Evolutionary conservation across 2,888 invertebrate species (phyloP), one percentile per base, ranked within the genome.

Genomic region (Homarus gammarus): DNA sequence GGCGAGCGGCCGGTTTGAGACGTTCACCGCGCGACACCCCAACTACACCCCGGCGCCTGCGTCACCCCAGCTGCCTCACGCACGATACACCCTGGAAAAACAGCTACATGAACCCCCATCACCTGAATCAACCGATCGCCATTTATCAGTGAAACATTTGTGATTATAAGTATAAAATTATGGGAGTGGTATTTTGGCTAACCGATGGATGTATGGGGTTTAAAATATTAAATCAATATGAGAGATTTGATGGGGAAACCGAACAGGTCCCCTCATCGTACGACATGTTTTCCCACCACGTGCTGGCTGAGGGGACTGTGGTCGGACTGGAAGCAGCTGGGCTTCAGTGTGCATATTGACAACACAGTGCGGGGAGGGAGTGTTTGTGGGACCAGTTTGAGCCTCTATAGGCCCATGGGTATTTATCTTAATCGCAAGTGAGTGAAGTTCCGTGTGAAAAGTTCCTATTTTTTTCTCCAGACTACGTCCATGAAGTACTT

Each of bases 291-390:
- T 84, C 84, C 84, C 73, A 73, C 84, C 84, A 84, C 84, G 84
- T 84, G 84, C 84, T 84, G 84, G 73, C 22, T 22, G 56, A 56
- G 84, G 72, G 84, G 56, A 33, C 73, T 51, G 73, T 49, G 72
- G 84, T 56, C 73, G 56, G 56, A 72, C 36, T 36, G 56, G 72
- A 68, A 64, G 68, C 73, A 72, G 73, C 73, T 72, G 84, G 73
- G 84, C 38, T 61, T 84, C 84, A 84, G 84, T 84, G 73, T 84
- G 84, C 73, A 72, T 84, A 72, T 84, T 84, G 84, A 75, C 84
- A 56, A 73, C 38, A 36, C n/a, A 84, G 84, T 84, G 84, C 10
- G 38, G 84, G 84, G 84, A 56, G 73, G 72, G 84, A 64, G 73
- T 75, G 82, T 40, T 22, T 38, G 82, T 44, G 64, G 82, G 56